A percentile compares a stretch with the other conserved stretches of the same genome.
Conservation (phyloP, 1,140 invertebrate species). For the Atopsyche davidsoni region DNA sequence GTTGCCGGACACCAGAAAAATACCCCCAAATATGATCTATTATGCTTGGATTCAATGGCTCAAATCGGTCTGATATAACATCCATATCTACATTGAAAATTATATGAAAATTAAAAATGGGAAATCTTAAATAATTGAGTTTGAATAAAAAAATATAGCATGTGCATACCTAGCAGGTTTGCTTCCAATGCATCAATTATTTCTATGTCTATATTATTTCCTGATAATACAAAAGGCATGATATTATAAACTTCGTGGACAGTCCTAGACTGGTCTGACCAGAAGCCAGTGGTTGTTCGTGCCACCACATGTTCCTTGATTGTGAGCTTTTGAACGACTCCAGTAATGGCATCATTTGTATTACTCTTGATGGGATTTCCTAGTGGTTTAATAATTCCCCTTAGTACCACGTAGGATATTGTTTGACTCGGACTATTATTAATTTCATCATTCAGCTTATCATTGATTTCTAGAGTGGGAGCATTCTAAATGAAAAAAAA, state of each 20-base stretch:
- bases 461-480: slow-evolving; percentile 59
- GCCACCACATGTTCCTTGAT: slow-evolving; percentile 73
- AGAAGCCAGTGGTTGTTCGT: slow-evolving; percentile 68
- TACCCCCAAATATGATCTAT: slow-evolving; percentile 76
- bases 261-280: slow-evolving; percentile 68
- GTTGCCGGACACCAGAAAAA: slow-evolving; percentile 65
- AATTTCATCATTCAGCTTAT: slow-evolving; percentile 53
- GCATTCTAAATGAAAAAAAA: slow-evolving; percentile 50
- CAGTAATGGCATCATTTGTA: slow-evolving; percentile 60
- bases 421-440: slow-evolving; percentile 54
- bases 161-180: slow-evolving; percentile 55
- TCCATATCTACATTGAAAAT: slow-evolving; percentile 56
- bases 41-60: slow-evolving; percentile 61
- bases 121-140: too few species aligned
- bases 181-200: slow-evolving; percentile 65
- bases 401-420: slow-evolving; percentile 63
- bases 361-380: slow-evolving; percentile 65
- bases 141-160: not conserved
- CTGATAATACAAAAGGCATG: slow-evolving; percentile 66
- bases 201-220: slow-evolving; percentile 58
- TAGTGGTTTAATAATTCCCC: slow-evolving; percentile 65
- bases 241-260: slow-evolving; percentile 67
- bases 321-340: slow-evolving; percentile 63
- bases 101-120: slow-evolving; percentile 2
- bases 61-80: slow-evolving; percentile 68